Evolutionary conservation across 2,797 vertebrate genomes (phyloP).

Genomic region (Gymnocypris eckloni): DNA sequence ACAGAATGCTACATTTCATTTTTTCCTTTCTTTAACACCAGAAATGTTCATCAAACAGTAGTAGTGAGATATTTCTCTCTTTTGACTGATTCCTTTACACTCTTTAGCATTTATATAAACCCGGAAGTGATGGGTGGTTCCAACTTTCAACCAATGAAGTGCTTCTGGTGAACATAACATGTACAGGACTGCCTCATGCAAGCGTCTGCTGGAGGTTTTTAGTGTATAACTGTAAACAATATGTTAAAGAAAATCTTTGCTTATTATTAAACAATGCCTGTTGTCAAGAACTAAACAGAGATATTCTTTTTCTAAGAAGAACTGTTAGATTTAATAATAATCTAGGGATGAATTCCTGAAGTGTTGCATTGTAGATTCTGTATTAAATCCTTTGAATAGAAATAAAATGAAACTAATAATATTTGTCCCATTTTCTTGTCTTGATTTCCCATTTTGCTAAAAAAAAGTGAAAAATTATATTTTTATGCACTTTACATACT

Average conservation of each 20-base stretch:
- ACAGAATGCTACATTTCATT: conserved; percentile 14
- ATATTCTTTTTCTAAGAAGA: conserved; percentile 63
- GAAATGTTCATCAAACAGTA: neutral
- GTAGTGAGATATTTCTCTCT: neutral
- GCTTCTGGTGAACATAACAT: conserved; percentile 50
- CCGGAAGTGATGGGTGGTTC: conserved; percentile 12
- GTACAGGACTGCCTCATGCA: conserved; percentile 72
- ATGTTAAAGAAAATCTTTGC: conserved; percentile 68
- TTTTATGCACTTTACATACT: neutral
- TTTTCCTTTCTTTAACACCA: neutral
- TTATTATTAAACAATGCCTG: conserved; percentile 56
- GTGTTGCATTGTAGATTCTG: conserved; percentile 51
- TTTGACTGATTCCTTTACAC: conserved; percentile 10
- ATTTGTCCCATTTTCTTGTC: neutral
- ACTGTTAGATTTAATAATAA: conserved; percentile 65
- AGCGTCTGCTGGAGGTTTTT: conserved; percentile 69
- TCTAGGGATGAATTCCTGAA: conserved; percentile 49
- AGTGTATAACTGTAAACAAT: conserved; percentile 70
- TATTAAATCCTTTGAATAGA: conserved; percentile 65
- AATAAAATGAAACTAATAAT: conserved; percentile 75
- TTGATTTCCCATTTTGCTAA: neutral
- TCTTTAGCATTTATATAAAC: conserved; percentile 29
- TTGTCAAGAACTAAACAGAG: conserved; percentile 76
- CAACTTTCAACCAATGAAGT: conserved; percentile 37
- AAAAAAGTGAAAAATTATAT: neutral